Base-by-base conservation (phyloP, 2,113 vertebrate species). In the Scartelaos histophorus region DNA sequence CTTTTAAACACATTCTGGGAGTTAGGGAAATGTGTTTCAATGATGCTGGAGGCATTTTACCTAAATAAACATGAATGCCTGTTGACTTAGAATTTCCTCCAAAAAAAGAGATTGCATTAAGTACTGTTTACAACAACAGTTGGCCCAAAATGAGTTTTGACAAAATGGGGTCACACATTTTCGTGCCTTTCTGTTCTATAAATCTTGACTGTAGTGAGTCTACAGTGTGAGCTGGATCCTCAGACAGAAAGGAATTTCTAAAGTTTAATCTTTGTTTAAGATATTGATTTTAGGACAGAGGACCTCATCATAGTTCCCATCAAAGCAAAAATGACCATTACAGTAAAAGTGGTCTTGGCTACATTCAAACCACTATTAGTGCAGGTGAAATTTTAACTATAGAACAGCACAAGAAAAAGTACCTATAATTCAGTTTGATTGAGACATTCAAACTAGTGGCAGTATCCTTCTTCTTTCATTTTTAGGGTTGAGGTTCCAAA, bases 201-300 rank as follows among this genome's bases (percentile, higher is more conserved):
- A 62, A 38, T 15, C 24, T 13, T 4, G 58, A 17, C 61, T 34
- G 35, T n/a, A 2, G n/a, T n/a, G 16, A 64, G 3, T 19, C 15
- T n/a, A 62, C 34, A 64, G 16, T 64, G 19, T 64, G 17, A 38
- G 34, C 34, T n/a, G 61, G 17, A 64, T 13, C 34, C 34, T 17
- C 58, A 61, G 61, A 61, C 58, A 61, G 58, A 61, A 15, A 15
- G 24, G n/a, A 3, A 64, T 38, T 64, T 64, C 61, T n/a, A 1
- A 64, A 64, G 61, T 38, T 64, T 29, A 34, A 29, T 17, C 58
- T 61, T 34, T 64, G 19, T 64, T 64, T 64, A 64, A n/a, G 34
- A 17, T 64, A 64, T 38, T 38, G 61, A 64, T 64, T 35, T 35
- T 64, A n/a, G 16, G 17, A 34, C 3, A n/a, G 61, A n/a, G 34